These are phyloP conservation scores for Drosophila baimaii DNA, from an alignment of 1,140 invertebrate genomes.

Conservation along the genomic window DNA sequence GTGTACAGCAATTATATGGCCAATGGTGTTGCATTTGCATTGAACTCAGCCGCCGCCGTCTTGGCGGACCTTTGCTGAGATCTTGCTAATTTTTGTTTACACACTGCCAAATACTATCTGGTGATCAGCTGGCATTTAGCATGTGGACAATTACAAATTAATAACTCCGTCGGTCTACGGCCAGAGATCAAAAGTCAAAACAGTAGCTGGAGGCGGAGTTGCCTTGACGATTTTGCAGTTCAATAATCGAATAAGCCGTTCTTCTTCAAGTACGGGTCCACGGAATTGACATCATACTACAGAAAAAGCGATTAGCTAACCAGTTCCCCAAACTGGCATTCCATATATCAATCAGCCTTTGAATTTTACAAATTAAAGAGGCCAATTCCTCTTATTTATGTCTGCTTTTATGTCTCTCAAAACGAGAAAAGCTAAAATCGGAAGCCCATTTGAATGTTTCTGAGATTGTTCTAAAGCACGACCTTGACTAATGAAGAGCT, in stretches of 20 bases:
- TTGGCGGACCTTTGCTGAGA: constrained; percentile 50
- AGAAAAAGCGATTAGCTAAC: constrained; percentile 39
- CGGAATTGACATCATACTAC: constrained; percentile 41
- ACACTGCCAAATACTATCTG: constrained; percentile 14
- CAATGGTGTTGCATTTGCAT: constrained; percentile 54
- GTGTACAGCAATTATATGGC: background rate
- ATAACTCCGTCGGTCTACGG: constrained; percentile 55
- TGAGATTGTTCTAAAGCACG: constrained; percentile 29
- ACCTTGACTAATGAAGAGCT: constrained; percentile 59
- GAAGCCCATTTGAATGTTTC: constrained; percentile 44
- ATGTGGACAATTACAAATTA: constrained; percentile 70
- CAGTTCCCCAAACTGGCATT: constrained; percentile 33
- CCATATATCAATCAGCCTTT: constrained; percentile 58
- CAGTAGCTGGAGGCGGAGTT: constrained; percentile 58
- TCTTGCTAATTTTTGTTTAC: constrained; percentile 54
- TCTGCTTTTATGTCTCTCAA: constrained; percentile 46
- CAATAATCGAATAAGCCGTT: constrained; percentile 23
- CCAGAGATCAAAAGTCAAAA: constrained; percentile 56
- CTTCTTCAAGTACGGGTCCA: constrained; percentile 49
- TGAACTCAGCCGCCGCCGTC: constrained; percentile 64
- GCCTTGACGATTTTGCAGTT: constrained; percentile 28
- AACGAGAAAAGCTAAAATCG: constrained; percentile 24
- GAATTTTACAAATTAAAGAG: constrained; percentile 41
- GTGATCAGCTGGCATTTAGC: constrained; percentile 59
- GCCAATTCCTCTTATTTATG: constrained; percentile 61